Evolutionary conservation across 2,113 vertebrate species (phyloP), one percentile per base, ranked within the genome.

Genomic region (Pogona vitticeps): DNA sequence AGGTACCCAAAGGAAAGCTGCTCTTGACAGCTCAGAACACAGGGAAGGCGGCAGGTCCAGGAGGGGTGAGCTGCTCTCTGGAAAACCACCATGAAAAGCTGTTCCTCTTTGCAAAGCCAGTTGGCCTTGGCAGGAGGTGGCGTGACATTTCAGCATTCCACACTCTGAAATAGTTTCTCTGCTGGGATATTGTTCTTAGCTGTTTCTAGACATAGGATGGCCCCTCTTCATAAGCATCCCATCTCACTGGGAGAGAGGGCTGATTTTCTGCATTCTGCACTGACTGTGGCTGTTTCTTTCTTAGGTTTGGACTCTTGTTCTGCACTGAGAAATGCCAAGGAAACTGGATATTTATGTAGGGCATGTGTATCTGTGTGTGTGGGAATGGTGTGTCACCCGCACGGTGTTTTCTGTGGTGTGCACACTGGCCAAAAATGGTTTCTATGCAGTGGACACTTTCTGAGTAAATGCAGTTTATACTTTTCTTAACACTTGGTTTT

Each of bases 281-380:
- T 89, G 94, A 87, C 92, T 95, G 93, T 95, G 65, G 65, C 65
- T 94, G 88, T 76, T 61, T 31, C 80, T 72, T 93, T 93, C 82
- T 85, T 88, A 80, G 77, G 89, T 94, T 94, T 93, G 92, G 93
- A 91, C 93, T 96, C 93, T 95, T 92, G 93, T 92, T 96, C 95
- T 95, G 94, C 96, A 96, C 95, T 96, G 95, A 96, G 92, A 95
- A 96, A 96, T 95, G 93, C 95, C 96, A 96, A 93, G 93, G 93
- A 94, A 96, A 96, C 95, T 97, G 96, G 95, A 96, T 96, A 95
- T 95, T 94, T 95, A 92, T 94, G 93, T 95, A 72, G 59, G 9
- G 93, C 91, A 87, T 88, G 94, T 95, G 86, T 92, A 82, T 92
- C 6, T 72, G 85, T 89, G 82, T 88, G 89, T 89, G 82, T 92